Evolutionary conservation across 1,140 invertebrate genomes (phyloP).

Genomic region (Ladona fulva): DNA sequence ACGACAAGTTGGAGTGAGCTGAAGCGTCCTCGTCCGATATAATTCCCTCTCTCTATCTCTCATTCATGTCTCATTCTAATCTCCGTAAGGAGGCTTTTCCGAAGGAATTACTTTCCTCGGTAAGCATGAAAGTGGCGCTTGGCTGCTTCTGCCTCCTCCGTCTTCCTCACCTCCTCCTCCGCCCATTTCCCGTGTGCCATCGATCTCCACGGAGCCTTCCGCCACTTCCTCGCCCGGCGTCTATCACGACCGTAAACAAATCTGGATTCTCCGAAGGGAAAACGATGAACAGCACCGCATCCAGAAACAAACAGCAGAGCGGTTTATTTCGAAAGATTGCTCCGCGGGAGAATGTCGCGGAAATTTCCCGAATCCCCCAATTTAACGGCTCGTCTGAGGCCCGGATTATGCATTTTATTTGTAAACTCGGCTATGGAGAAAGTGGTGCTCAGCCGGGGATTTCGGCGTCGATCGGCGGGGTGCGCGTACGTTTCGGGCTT

Average conservation of each 20-base stretch:
- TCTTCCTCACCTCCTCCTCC: neutral
- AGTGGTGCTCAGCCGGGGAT: too few species aligned
- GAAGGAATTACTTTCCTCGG: neutral
- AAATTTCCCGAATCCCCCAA: neutral
- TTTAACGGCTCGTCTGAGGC: too few species aligned
- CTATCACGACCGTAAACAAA: too few species aligned
- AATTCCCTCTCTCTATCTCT: neutral
- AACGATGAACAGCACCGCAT: too few species aligned
- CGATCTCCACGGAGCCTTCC: neutral
- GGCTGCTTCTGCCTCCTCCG: neutral
- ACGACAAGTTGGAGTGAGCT: neutral
- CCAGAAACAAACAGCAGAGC: too few species aligned
- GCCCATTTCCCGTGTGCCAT: neutral
- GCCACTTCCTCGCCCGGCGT: too few species aligned
- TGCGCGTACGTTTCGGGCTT: too few species aligned
- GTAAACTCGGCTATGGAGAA: too few species aligned
- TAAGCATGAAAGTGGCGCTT: neutral
- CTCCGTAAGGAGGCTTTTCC: neutral
- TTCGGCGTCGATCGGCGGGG: too few species aligned
- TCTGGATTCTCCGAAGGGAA: too few species aligned
- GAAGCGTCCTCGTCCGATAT: neutral
- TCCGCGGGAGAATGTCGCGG: too few species aligned
- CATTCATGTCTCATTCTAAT: neutral
- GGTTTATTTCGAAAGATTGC: neutral
- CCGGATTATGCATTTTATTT: too few species aligned